These are phyloP conservation scores for Petrocephalus microphthalmus DNA, from an alignment of 2,113 vertebrate genomes.

Conservation along the genomic window DNA sequence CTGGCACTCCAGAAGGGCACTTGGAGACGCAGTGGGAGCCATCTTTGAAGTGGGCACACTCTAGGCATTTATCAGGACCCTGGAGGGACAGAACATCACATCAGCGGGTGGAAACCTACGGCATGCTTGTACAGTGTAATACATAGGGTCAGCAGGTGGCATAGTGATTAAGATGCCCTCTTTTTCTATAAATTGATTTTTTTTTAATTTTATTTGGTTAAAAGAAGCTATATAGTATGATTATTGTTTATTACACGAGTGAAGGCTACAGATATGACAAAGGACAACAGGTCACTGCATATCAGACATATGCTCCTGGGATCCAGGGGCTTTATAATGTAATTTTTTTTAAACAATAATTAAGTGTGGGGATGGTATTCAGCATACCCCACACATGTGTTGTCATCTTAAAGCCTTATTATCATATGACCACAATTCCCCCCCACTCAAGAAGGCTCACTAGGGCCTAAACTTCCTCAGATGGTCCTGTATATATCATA, in stretches of 20 bases:
- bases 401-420: neutral
- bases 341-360: too few relatives aligned
- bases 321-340: neutral
- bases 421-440: neutral
- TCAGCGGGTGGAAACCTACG: neutral
- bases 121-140: neutral
- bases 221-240: neutral
- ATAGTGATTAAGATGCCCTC: neutral
- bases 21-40: slow-evolving; percentile 74
- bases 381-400: neutral
- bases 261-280: neutral
- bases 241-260: neutral
- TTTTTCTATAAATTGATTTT: neutral
- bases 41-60: slow-evolving; percentile 74
- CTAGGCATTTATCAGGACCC: slow-evolving; percentile 72
- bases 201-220: neutral
- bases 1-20: slow-evolving; percentile 70
- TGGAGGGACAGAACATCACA: slow-evolving; percentile 37
- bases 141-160: neutral
- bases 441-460: neutral
- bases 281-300: neutral
- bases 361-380: neutral
- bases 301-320: neutral
- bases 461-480: neutral
- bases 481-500: neutral